A percentile compares a stretch with the other conserved stretches of the same genome.
Evolutionary conservation across 2,888 invertebrate species (phyloP).

Genomic region (Brenthis hecate): DNA sequence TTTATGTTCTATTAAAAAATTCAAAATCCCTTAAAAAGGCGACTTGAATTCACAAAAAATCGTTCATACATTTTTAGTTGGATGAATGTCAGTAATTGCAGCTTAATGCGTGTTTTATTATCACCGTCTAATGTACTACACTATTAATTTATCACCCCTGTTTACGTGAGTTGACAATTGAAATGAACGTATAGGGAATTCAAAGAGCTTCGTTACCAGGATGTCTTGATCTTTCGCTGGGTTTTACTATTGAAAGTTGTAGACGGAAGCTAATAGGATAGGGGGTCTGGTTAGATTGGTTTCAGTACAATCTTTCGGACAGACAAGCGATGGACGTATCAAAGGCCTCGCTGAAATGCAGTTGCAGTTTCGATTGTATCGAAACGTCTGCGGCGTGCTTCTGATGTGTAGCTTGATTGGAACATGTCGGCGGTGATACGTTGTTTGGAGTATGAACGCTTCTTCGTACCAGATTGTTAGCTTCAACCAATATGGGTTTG

Average conservation of each 20-base stretch:
- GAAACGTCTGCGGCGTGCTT: conserved; percentile 75
- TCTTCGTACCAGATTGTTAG: conserved; percentile 40
- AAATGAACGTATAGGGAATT: conserved; percentile 73
- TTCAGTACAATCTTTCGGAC: conserved; percentile 73
- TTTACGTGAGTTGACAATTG: conserved; percentile 79
- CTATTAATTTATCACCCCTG: conserved; percentile 80
- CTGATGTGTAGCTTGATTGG: conserved; percentile 76
- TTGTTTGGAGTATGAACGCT: conserved; percentile 59
- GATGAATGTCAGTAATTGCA: conserved; percentile 73
- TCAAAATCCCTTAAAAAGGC: conserved; percentile 12
- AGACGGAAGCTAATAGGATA: conserved; percentile 45
- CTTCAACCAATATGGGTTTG: conserved; percentile 9
- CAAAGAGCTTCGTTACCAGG: conserved; percentile 55
- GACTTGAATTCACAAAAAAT: conserved; percentile 48
- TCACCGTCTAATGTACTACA: conserved; percentile 79
- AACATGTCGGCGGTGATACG: conserved; percentile 69
- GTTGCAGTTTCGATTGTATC: conserved; percentile 79
- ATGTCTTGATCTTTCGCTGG: conserved; percentile 50
- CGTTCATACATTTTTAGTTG: conserved; percentile 40
- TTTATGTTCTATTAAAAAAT: conserved; percentile 23
- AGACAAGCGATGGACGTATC: conserved; percentile 81
- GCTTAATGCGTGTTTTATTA: conserved; percentile 81
- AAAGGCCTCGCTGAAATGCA: conserved; percentile 78
- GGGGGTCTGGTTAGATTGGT: conserved; percentile 57
- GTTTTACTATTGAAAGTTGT: conserved; percentile 30